Percentiles rank a stretch among this genome's conserved stretches.
Evolutionary conservation across 2,888 invertebrate species (phyloP).

Genomic region (Leptogaster cylindrica): DNA sequence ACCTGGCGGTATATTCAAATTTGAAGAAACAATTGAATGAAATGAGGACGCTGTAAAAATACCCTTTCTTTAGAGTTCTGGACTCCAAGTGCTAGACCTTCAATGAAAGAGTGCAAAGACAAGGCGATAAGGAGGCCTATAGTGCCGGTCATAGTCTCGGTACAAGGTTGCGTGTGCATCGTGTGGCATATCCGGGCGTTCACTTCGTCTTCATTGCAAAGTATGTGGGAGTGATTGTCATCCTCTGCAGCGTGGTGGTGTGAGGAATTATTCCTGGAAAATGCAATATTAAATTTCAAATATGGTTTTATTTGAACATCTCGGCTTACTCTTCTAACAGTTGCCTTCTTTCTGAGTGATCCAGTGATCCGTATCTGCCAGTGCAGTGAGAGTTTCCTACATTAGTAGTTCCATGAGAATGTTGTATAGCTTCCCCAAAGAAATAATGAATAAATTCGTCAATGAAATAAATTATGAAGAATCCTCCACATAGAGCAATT

Average conservation of each 20-base stretch:
- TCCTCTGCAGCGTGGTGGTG: too few species aligned
- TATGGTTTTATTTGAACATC: background rate
- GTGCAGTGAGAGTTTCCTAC: slow-evolving; percentile 51
- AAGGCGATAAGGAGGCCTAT: slow-evolving; percentile 75
- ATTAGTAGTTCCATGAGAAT: slow-evolving; percentile 46
- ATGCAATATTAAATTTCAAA: background rate
- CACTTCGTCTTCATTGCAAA: slow-evolving; percentile 53
- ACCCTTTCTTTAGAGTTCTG: slow-evolving; percentile 72
- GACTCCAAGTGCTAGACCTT: slow-evolving; percentile 82
- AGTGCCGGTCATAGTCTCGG: slow-evolving; percentile 68
- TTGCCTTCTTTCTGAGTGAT: background rate
- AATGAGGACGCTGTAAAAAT: slow-evolving; percentile 25
- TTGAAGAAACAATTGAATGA: background rate
- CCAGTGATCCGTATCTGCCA: slow-evolving; percentile 51
- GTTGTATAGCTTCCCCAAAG: slow-evolving; percentile 63
- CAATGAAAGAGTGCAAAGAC: slow-evolving; percentile 78
- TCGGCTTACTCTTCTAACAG: slow-evolving; percentile 8
- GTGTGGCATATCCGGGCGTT: slow-evolving; percentile 68
- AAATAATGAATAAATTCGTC: slow-evolving; percentile 76
- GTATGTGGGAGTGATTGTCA: too few species aligned
- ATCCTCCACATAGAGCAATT: slow-evolving; percentile 71
- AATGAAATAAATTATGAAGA: slow-evolving; percentile 74
- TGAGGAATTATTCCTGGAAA: background rate
- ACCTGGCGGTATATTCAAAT: slow-evolving; percentile 63
- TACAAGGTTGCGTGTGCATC: slow-evolving; percentile 71